Evolutionary conservation across 1,140 invertebrate species (phyloP).

Genomic region (Conus betulinus): DNA sequence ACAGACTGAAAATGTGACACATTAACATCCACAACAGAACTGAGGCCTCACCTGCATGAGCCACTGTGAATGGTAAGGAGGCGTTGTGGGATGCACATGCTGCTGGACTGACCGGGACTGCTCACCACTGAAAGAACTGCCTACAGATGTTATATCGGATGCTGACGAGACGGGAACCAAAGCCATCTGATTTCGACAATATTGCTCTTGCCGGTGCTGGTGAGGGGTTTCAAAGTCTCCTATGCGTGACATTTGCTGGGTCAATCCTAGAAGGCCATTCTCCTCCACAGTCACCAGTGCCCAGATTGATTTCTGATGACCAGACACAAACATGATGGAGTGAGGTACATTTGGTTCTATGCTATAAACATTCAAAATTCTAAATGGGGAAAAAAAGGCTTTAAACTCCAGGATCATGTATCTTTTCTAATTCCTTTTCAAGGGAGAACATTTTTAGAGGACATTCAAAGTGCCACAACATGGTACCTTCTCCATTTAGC

Average conservation of each 20-base stretch:
- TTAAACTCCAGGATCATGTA: no score
- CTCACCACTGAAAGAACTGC: not conserved
- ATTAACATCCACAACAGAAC: no score
- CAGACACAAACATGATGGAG: conserved; percentile 7
- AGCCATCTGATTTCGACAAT: conserved; percentile 24
- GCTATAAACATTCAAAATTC: no score
- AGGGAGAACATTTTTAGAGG: no score
- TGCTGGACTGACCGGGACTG: conserved; percentile 8
- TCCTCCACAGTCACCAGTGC: conserved; percentile 83
- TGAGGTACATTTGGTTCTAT: not conserved
- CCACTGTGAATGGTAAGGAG: not conserved
- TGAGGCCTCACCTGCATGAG: conserved; percentile 22
- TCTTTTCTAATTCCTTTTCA: no score
- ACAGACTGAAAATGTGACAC: no score
- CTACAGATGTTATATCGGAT: not conserved
- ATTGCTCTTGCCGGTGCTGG: not conserved
- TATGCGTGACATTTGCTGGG: conserved; percentile 81
- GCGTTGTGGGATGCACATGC: not conserved
- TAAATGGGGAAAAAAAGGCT: no score
- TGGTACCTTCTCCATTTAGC: no score
- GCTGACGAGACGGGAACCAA: conserved; percentile 24
- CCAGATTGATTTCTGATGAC: conserved; percentile 82
- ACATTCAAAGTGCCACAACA: no score
- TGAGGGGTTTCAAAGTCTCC: conserved; percentile 42
- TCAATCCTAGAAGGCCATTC: conserved; percentile 82